These are phyloP conservation scores for Hippoglossus hippoglossus DNA, from an alignment of 2,797 vertebrate genomes.

Conservation along the genomic window DNA sequence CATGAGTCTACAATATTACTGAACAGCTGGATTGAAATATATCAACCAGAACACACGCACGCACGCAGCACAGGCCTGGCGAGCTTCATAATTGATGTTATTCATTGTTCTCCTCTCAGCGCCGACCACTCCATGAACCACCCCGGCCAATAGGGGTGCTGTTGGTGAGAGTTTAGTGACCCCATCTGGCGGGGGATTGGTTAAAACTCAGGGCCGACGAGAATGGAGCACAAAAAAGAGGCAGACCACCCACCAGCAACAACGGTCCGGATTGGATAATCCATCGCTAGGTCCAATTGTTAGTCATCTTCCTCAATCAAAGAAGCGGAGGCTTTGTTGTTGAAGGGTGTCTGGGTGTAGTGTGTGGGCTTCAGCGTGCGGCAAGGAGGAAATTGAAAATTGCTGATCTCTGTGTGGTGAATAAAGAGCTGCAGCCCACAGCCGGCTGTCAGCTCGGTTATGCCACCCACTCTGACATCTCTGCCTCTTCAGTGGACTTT, in stretches of 20 bases:
- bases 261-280: slow-evolving; percentile 64
- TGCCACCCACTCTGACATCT: slow-evolving; percentile 74
- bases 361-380: slow-evolving; percentile 59
- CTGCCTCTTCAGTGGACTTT: slow-evolving; percentile 47
- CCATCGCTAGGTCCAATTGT: slow-evolving; percentile 42
- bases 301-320: slow-evolving; percentile 51
- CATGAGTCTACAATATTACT: slow-evolving; percentile 48
- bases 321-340: slow-evolving; percentile 58
- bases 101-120: slow-evolving; percentile 46
- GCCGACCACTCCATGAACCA: slow-evolving; percentile 22
- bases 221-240: slow-evolving; percentile 26
- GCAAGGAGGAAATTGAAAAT: slow-evolving; percentile 73
- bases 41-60: slow-evolving; percentile 46
- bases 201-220: slow-evolving; percentile 41
- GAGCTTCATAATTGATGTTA: slow-evolving; percentile 46
- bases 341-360: slow-evolving; percentile 41
- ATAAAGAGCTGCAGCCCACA: slow-evolving; percentile 72
- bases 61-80: slow-evolving; percentile 17
- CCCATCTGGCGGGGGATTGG: slow-evolving; percentile 81
- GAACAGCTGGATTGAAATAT: slow-evolving; percentile 54
- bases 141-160: slow-evolving; percentile 66
- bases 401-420: slow-evolving; percentile 69
- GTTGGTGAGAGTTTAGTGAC: slow-evolving; percentile 77
- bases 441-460: slow-evolving; percentile 61
- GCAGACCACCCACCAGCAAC: slow-evolving; percentile 74